These are phyloP conservation scores for Gonatopus flavifemur DNA, from an alignment of 1,140 invertebrate species.

Conservation along the genomic window DNA sequence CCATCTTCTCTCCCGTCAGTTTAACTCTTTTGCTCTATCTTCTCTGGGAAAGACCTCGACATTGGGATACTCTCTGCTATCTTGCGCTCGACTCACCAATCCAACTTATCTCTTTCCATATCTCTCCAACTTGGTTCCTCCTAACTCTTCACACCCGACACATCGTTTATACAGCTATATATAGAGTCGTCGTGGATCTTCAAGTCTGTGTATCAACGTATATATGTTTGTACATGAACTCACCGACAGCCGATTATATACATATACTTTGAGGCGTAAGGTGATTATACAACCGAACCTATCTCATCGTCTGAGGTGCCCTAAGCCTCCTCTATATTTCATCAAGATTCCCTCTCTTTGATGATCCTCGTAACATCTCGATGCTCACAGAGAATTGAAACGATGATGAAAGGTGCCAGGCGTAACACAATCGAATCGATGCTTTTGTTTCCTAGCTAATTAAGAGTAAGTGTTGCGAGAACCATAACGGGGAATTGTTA, in stretches of 20 bases:
- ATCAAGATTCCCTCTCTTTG: not conserved
- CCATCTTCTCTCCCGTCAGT: not conserved
- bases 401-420: too few relatives aligned
- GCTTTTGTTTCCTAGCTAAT: too few relatives aligned
- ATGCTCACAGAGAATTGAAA: too few relatives aligned
- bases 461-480: too few relatives aligned
- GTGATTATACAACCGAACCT: slow-evolving; percentile 19
- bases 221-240: slow-evolving; percentile 1
- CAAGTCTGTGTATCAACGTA: too few relatives aligned
- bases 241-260: slow-evolving; percentile 18
- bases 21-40: not conserved
- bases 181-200: too few relatives aligned
- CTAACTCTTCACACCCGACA: not conserved
- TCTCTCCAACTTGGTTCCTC: slow-evolving; percentile 1
- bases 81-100: too few relatives aligned
- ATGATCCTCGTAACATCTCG: too few relatives aligned
- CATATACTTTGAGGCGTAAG: too few relatives aligned
- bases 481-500: too few relatives aligned
- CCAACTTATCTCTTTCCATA: not conserved
- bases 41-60: too few relatives aligned
- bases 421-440: too few relatives aligned
- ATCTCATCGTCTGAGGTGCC: not conserved
- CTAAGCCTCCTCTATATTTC: slow-evolving; percentile 4
- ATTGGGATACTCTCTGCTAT: not conserved
- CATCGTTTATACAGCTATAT: slow-evolving; percentile 9